Base-by-base conservation (phyloP, 2,888 invertebrate species). In the Heliconius ismenius region DNA sequence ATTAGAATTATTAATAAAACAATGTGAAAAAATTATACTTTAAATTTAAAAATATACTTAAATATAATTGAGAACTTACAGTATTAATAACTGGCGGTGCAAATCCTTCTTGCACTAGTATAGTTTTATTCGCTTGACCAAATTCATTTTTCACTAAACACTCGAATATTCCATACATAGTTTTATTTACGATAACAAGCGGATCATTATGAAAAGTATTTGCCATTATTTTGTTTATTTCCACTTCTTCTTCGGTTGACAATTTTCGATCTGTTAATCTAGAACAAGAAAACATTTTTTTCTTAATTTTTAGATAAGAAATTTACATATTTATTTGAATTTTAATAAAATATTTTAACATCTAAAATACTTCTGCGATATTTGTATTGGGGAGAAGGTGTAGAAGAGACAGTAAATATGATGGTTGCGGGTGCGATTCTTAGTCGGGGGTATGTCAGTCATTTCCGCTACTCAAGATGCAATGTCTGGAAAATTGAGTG, bases 121-220 rank as follows among this genome's bases (percentile, higher is more conserved):
- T 85, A 0, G 78, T 77, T 82, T 91, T 93, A 9, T 80, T 84
- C 0, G 84, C 84, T 74, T 82, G 80, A 0, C 93, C 93, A 36
- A 83, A 82, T 7, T 83, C 77, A 75, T 94, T 94, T 11, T 64
- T 82, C 4, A 88, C 92, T 13, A 73, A 81, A 77, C 93, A 93
- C 74, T 86, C 86, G 73, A 90, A 93, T 26, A 81, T 79, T 43
- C 93, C 93, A 70, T 87, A 93, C 2, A 86, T 80, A 24, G 85
- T 83, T 49, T 83, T 83, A 11, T 86, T 82, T 21, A 86, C 83
- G 28, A 88, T 82, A 32, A 81, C 82, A 15, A 91, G 73, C 2
- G 82, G 75, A 10, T 80, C 76, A 13, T 80, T 81, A 24, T 86
- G 82, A 13, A 82, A 64, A 39, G 80, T 79, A 65, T 84, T 79